These are phyloP conservation scores for Aphelocoma californica DNA, from an alignment of 2,797 vertebrate species.

Conservation along the genomic window DNA sequence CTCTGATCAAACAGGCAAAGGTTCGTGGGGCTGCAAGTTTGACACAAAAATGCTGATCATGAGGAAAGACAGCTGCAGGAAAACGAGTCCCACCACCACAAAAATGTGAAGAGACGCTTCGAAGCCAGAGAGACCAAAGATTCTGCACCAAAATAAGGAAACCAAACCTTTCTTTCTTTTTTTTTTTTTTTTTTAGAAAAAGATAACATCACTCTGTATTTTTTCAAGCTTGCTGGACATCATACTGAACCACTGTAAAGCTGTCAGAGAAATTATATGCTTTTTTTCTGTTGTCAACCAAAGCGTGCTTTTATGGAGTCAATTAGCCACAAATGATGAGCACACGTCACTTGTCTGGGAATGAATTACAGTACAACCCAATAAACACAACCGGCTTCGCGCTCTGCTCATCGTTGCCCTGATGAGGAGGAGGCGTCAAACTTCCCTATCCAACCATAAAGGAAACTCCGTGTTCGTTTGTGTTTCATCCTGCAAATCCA, in stretches of 20 bases:
- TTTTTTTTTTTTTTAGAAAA: background rate
- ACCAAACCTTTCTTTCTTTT: background rate
- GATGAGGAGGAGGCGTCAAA: background rate
- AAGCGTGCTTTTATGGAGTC: slow-evolving; percentile 48
- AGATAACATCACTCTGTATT: background rate
- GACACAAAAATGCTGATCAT: background rate
- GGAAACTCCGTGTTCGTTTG: accelerated
- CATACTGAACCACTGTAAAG: slow-evolving; percentile 24
- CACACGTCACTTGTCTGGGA: slow-evolving; percentile 38
- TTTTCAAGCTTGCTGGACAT: slow-evolving; percentile 43
- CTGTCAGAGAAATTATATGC: slow-evolving; percentile 31
- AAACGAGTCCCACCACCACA: background rate
- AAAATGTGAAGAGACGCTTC: background rate
- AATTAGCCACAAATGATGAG: slow-evolving; percentile 52
- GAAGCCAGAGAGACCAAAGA: background rate
- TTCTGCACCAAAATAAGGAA: slow-evolving; percentile 6
- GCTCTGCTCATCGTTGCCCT: background rate
- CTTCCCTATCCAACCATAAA: background rate
- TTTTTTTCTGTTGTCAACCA: slow-evolving; percentile 26
- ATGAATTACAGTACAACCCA: slow-evolving; percentile 33
- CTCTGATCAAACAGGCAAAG: accelerated
- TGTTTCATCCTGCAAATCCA: background rate
- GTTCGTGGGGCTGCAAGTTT: background rate
- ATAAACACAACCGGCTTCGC: background rate
- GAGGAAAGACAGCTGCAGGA: background rate